Evolutionary conservation across 2,797 vertebrate species (phyloP), one percentile per base, ranked within the genome.

Genomic region (Lemur catta): DNA sequence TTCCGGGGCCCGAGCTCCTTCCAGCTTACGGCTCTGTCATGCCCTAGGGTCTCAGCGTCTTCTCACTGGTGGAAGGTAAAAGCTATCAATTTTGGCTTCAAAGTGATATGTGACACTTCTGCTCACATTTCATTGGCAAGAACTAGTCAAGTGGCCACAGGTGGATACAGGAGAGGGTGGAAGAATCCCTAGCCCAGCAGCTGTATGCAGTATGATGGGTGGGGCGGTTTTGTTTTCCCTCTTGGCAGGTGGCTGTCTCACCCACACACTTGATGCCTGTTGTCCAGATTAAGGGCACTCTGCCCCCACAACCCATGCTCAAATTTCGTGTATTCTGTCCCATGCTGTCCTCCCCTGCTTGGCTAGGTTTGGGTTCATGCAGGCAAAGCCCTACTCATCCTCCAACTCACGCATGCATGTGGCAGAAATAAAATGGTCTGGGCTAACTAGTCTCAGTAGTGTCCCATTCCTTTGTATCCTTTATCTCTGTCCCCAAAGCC

Each of bases 381-480:
- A n/a, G n/a, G 33, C 14, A 33, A 17, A 57, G 35, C 13, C 57
- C 57, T 50, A 0, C 46, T 35, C 33, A 35, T 18, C n/a, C 11
- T 17, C n/a, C n/a, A 18, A n/a, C 35, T 13, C 24, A 6, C 0
- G 1, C 6, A 0, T 18, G n/a, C 5, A 3, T 0, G 0, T 3
- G n/a, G 50, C 20, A 35, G 30, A 59, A 41, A 33, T 61, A 30
- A 33, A 48, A 22, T 2, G 43, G 52, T 20, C 8, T 4, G 4
- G 52, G 9, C 9, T 2, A 26, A 17, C 63, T 22, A 14, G 13
- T 63, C 63, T 67, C 2, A 1, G 0, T 24, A 7, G 1, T 38
- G 50, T 50, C 13, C 80, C 26, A 6, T 30, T 30, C 7, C 28
- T 67, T 48, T 30, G 55, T 50, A 8, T 7, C 41, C 59, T n/a